Percentiles rank a stretch among this genome's conserved stretches.
These are phyloP conservation scores for Synergus gifuensis DNA, from an alignment of 2,888 invertebrate genomes.

Conservation along the genomic window DNA sequence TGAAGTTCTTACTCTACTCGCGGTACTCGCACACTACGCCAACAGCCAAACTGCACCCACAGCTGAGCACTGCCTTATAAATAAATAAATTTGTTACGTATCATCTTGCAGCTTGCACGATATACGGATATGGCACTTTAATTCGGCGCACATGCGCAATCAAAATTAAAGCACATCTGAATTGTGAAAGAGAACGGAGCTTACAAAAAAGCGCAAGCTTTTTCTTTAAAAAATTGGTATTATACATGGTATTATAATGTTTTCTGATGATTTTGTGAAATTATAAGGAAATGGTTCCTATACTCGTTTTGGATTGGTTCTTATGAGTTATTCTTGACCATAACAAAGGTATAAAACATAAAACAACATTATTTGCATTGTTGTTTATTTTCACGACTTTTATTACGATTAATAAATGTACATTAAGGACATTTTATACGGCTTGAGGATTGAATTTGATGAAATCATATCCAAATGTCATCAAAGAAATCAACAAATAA, in stretches of 20 bases:
- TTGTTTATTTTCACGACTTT: no score
- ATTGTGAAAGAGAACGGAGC: background rate
- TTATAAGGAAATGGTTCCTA: background rate
- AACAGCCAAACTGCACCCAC: constrained; percentile 4
- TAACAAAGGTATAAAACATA: background rate
- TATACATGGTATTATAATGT: background rate
- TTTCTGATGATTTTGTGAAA: background rate
- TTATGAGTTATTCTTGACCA: background rate
- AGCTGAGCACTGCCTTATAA: background rate
- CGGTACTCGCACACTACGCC: background rate
- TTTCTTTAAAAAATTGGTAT: background rate
- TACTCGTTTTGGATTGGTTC: background rate
- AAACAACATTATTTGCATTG: background rate
- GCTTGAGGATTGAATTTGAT: background rate
- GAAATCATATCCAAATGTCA: background rate
- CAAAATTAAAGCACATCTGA: background rate
- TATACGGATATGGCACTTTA: background rate
- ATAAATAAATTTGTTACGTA: background rate
- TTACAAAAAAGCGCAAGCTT: background rate
- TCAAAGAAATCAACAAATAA: background rate
- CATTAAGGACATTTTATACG: background rate
- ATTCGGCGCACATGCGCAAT: constrained; percentile 25
- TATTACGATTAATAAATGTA: background rate
- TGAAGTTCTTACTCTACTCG: background rate
- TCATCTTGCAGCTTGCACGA: background rate